Conservation (phyloP, 2,797 vertebrate species). For the Vultur gryphus region DNA sequence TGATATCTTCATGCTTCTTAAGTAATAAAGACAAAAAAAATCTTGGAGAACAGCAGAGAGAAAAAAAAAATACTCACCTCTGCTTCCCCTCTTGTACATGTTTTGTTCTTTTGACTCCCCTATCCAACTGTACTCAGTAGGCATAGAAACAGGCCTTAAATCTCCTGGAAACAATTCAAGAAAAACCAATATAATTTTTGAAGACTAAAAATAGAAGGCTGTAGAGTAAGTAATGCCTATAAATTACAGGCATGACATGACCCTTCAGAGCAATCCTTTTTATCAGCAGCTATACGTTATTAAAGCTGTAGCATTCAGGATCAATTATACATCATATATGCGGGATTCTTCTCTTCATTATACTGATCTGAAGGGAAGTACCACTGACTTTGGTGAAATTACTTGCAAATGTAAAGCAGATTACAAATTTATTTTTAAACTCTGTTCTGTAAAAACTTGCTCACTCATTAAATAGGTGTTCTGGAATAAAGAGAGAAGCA, state of each 20-base stretch:
- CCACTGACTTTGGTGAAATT: not conserved
- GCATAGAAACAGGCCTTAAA: slow-evolving; percentile 87
- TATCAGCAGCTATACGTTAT: not conserved
- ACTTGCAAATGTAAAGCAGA: not conserved
- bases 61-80: slow-evolving; percentile 77
- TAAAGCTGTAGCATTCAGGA: not conserved
- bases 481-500: not conserved
- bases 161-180: slow-evolving; percentile 82
- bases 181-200: not conserved
- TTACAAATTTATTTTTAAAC: not conserved
- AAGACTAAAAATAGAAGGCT: not conserved
- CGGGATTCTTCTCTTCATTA: not conserved
- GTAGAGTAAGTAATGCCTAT: not conserved
- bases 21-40: not conserved
- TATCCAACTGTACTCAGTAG: slow-evolving; percentile 86
- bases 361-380: rapidly evolving
- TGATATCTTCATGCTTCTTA: not conserved
- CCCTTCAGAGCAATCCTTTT: not conserved
- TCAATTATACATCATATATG: not conserved
- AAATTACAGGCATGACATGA: not conserved
- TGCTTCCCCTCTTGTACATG: slow-evolving; percentile 86
- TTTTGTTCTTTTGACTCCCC: slow-evolving; percentile 87
- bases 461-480: not conserved
- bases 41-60: not conserved
- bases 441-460: not conserved